Evolutionary conservation across 2,113 vertebrate species (phyloP), one percentile per base, ranked within the genome.

Genomic region (Leptocoma aspasia): DNA sequence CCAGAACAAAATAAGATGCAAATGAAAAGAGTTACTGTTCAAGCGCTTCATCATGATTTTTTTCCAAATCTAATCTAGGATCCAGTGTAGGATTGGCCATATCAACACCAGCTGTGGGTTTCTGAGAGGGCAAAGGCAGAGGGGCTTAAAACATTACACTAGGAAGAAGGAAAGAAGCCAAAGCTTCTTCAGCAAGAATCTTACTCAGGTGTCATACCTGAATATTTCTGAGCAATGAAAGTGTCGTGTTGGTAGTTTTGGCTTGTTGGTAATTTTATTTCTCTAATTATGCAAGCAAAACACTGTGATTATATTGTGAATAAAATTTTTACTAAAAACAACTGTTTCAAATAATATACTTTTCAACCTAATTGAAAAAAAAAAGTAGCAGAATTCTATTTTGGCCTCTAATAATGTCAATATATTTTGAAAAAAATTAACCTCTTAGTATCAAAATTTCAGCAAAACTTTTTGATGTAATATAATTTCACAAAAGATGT

Each of bases 21-120:
- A 39, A 95, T 85, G 81, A 94, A 95, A 90, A 80, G 71, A 10
- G 27, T 54, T 81, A 95, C 86, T 96, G 94, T 96, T 97, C 68
- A 83, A 89, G 23, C 7, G 28, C 47, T 47, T 88, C 44, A 50
- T 59, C 23, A 50, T 57, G 50, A 88, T 17, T 8, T 93, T 90
- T 94, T 72, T 82, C 61, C 57, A 82, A 56, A 75, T 69, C 53
- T 65, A 52, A 68, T 76, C 37, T 70, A 57, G 54, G 26, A 93
- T 22, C 10, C 59, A 88, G 18, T 27, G n/a, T 53, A 77, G 26
- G 31, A 57, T 19, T 66, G 39, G 49, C 1, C 6, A 8, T 57
- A 65, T 59, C 50, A 80, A 37, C 59, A 92, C 35, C 50, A 83
- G 0, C 56, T 90, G 47, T 63, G 33, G 11, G 21, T 60, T 83